Conservation (phyloP, 2,797 vertebrate species). For the Urophycis tenuis region DNA sequence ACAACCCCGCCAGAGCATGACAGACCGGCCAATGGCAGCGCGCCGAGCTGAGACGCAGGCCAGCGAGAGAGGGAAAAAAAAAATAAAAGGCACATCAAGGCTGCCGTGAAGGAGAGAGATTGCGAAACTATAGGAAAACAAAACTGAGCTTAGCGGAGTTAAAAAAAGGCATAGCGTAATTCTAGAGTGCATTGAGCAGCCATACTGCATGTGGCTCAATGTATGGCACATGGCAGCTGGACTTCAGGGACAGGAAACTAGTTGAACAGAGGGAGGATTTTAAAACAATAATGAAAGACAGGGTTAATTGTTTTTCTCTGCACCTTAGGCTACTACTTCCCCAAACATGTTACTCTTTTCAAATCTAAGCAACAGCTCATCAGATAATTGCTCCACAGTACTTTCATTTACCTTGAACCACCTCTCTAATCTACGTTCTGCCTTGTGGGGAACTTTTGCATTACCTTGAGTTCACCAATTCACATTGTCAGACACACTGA, state of each 20-base stretch:
- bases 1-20: slow-evolving; percentile 37
- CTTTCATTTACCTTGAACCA: no score
- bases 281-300: no score
- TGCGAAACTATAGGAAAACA: slow-evolving; percentile 37
- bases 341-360: no score
- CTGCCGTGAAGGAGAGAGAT: slow-evolving; percentile 31
- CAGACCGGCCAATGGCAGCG: slow-evolving; percentile 41
- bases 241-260: background rate
- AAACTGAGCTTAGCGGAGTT: background rate
- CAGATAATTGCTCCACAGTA: no score
- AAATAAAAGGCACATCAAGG: slow-evolving; percentile 14
- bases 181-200: background rate
- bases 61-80: slow-evolving; percentile 33
- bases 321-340: no score
- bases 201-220: background rate
- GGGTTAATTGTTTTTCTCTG: no score
- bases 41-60: slow-evolving; percentile 37
- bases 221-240: background rate
- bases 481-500: no score
- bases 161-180: background rate
- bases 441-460: no score
- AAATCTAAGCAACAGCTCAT: no score
- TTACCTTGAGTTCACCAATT: no score
- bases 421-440: no score
- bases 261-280: no score